Evolutionary conservation across 2,888 invertebrate genomes (phyloP).

Genomic region (Halictus ligatus): DNA sequence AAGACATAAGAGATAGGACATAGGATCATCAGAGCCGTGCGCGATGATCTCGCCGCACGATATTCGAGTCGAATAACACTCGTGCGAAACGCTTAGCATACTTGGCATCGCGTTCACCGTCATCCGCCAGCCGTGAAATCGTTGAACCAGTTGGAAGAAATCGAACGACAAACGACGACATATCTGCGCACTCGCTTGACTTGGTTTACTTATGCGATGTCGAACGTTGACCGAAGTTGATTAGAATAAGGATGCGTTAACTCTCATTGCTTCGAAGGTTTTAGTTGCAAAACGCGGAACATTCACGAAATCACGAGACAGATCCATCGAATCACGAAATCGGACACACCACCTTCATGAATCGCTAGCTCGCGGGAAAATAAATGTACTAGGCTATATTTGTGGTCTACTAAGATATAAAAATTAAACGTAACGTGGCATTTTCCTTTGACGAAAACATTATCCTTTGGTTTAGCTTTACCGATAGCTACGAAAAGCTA

Average conservation of each 20-base stretch:
- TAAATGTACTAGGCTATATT: conserved; percentile 64
- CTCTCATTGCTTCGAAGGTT: conserved; percentile 24
- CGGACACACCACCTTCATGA: conserved; percentile 42
- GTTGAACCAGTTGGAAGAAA: not conserved
- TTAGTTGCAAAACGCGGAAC: conserved; percentile 47
- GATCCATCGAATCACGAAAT: conserved; percentile 43
- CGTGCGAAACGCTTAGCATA: conserved; percentile 7
- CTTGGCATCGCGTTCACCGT: not conserved
- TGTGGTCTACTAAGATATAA: conserved; percentile 73
- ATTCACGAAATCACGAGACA: conserved; percentile 38
- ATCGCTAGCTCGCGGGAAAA: conserved; percentile 46
- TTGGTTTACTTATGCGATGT: conserved; percentile 16
- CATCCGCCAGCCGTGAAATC: not conserved
- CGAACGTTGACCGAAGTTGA: conserved; percentile 25
- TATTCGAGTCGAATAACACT: conserved; percentile 42
- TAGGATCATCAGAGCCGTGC: conserved; percentile 20
- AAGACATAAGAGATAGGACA: conserved; percentile 11
- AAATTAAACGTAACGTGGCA: conserved; percentile 72
- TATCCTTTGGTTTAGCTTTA: conserved; percentile 80
- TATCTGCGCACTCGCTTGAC: conserved; percentile 17
- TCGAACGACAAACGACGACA: conserved; percentile 20
- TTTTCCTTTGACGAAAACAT: conserved; percentile 69
- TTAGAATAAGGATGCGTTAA: conserved; percentile 26
- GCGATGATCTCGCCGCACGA: conserved; percentile 33
- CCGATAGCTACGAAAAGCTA: conserved; percentile 81